Percentiles rank a stretch among this genome's conserved stretches.
phyloP scores from a whole-genome alignment of 30 jellyfish, hydroid and myxozoan species.

The Pelagia noctiluca region DNA sequence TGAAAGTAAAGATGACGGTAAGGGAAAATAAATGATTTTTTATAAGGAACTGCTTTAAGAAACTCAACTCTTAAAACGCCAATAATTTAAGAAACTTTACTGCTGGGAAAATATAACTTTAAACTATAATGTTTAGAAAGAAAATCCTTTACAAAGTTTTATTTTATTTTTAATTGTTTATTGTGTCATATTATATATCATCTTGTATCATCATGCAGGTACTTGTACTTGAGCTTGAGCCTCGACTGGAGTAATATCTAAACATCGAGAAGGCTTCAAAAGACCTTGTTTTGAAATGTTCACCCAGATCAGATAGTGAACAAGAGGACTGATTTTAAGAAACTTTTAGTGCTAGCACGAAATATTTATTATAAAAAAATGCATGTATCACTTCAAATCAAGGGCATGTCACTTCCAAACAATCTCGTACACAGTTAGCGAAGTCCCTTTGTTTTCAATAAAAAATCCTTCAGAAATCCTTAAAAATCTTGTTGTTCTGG shows the following conservation, averaged over 20 bases:
- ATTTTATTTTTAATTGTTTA: too few relatives aligned
- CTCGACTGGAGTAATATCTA: not conserved
- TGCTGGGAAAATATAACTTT: not conserved
- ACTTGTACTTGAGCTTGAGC: too few relatives aligned
- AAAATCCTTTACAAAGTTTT: not conserved
- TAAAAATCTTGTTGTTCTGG: too few relatives aligned
- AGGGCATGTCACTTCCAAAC: not conserved
- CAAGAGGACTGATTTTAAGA: not conserved
- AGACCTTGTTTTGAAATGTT: not conserved
- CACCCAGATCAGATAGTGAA: constrained; percentile 1
- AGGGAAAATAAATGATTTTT: not conserved
- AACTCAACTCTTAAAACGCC: not conserved
- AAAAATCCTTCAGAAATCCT: not conserved
- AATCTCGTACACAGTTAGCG: not conserved
- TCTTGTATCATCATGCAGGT: too few relatives aligned
- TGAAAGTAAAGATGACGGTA: not conserved
- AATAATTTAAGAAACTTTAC: not conserved
- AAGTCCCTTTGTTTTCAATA: not conserved
- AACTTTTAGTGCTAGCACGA: not conserved
- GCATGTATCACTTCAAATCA: not conserved
- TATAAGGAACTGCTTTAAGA: not conserved
- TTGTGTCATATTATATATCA: too few relatives aligned
- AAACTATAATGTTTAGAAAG: too few relatives aligned
- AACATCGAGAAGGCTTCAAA: not conserved
- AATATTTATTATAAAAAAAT: too few relatives aligned